A percentile compares a stretch with the other conserved stretches of the same genome.
Conservation (phyloP, 2,797 vertebrate genomes). For the Lemur catta region DNA sequence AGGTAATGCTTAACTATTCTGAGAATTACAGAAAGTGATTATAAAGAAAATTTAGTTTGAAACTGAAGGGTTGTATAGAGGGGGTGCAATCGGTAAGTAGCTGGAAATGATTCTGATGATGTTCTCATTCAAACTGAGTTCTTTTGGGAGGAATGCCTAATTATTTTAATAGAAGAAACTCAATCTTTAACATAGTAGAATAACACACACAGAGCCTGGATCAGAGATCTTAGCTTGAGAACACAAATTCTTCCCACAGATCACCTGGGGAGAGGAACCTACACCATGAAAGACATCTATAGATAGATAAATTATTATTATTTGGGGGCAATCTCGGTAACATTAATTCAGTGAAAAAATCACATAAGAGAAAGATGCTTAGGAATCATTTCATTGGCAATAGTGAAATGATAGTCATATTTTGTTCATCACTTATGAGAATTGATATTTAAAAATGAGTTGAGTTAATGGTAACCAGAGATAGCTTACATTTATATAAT, state of each 20-base stretch:
- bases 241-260: not conserved
- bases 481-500: not conserved
- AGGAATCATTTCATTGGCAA: not conserved
- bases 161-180: not conserved
- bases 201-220: not conserved
- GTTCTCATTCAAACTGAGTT: not conserved
- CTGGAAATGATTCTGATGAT: not conserved
- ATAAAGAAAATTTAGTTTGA: slow-evolving; percentile 22
- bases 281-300: not conserved
- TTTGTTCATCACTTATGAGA: not conserved
- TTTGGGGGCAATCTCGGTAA: not conserved
- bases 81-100: not conserved
- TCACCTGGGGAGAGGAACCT: not conserved
- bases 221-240: not conserved
- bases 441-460: not conserved
- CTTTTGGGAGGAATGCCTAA: not conserved
- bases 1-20: not conserved
- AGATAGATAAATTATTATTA: not conserved
- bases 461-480: not conserved
- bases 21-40: slow-evolving; percentile 26
- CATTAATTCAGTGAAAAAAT: not conserved
- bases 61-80: not conserved
- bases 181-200: not conserved
- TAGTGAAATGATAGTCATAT: not conserved
- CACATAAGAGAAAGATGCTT: not conserved